Base-by-base conservation (phyloP, 2,113 vertebrate species). In the Ictalurus furcatus region DNA sequence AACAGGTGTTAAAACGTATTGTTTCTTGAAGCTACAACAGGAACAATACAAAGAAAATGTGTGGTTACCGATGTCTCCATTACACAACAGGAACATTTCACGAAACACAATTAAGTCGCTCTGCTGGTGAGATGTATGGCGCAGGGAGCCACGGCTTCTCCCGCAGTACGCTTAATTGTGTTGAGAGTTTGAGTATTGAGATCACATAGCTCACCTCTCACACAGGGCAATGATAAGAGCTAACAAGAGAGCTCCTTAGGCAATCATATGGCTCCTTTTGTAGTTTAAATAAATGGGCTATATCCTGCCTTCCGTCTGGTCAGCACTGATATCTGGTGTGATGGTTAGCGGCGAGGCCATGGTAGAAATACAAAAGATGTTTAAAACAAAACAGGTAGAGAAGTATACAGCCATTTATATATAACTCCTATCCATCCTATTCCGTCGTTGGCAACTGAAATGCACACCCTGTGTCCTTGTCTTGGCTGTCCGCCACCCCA, bases 141-240 rank as follows among this genome's bases (percentile, higher is more conserved):
- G 69, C 78, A 7, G 86, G 2, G 74, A 91, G 84, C 52, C 76
- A 61, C 11, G 74, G 78, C 44, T 88, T 91, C 88, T 83, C 63
- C 84, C 48, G 74, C 86, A 65, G 82, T 81, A 91, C 65, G 21
- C 52, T 91, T 91, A 90, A 91, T 91, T 90, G 82, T 84, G 87
- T 85, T 79, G 86, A 84, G 90, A 84, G 85, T 79, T 63, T 56
- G 88, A 79, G 85, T 61, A 74, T 65, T 82, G 88, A 89, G 88
- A 89, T 89, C 88, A 89, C 87, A 86, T 71, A 67, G 78, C 88
- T 87, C 76, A 88, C 90, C 90, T 89, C 73, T 91, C 86, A 89
- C 58, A 78, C 59, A 78, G 88, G 74, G 56, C 88, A 73, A 85
- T 81, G 85, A 83, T 89, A 87, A 87, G 59, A 25, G 84, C 87